Percentiles rank a stretch among this genome's conserved stretches.
Conservation (phyloP, 2,113 vertebrate species). For the Scomber scombrus region DNA sequence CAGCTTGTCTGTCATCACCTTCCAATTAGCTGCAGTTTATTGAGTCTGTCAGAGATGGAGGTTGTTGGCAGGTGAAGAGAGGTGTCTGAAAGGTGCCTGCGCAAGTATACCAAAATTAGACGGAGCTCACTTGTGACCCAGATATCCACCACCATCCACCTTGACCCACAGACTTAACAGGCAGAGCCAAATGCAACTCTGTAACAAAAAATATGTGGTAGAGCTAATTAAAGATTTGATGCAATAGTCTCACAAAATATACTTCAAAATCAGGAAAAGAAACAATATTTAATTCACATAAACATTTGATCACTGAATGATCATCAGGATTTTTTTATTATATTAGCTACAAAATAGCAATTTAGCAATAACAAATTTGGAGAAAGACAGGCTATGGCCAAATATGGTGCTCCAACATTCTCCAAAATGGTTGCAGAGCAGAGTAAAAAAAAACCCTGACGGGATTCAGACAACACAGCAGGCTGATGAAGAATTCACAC, state of each 20-base stretch:
- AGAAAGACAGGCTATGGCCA: too few relatives aligned
- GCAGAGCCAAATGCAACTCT: slow-evolving; percentile 24
- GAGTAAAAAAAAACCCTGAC: neutral
- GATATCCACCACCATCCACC: slow-evolving; percentile 45
- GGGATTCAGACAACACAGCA: neutral
- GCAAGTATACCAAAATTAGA: slow-evolving; percentile 56
- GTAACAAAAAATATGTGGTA: too few relatives aligned
- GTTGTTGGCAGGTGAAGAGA: slow-evolving; percentile 81
- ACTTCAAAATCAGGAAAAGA: too few relatives aligned
- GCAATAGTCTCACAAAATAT: too few relatives aligned
- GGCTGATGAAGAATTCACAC: neutral
- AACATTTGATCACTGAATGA: too few relatives aligned
- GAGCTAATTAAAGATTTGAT: too few relatives aligned
- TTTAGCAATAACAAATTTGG: too few relatives aligned
- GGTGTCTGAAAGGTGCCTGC: slow-evolving; percentile 80
- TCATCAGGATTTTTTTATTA: too few relatives aligned
- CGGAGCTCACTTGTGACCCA: slow-evolving; percentile 69
- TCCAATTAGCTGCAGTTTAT: slow-evolving; percentile 86
- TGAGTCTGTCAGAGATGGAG: slow-evolving; percentile 83
- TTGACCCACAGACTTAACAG: slow-evolving; percentile 43
- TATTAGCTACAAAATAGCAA: too few relatives aligned
- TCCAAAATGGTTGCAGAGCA: too few relatives aligned
- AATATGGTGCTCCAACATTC: too few relatives aligned
- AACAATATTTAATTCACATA: too few relatives aligned
- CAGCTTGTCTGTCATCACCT: slow-evolving; percentile 84